These are phyloP conservation scores for Acanthiza pusilla DNA, from an alignment of 2,797 vertebrate genomes.

Conservation along the genomic window DNA sequence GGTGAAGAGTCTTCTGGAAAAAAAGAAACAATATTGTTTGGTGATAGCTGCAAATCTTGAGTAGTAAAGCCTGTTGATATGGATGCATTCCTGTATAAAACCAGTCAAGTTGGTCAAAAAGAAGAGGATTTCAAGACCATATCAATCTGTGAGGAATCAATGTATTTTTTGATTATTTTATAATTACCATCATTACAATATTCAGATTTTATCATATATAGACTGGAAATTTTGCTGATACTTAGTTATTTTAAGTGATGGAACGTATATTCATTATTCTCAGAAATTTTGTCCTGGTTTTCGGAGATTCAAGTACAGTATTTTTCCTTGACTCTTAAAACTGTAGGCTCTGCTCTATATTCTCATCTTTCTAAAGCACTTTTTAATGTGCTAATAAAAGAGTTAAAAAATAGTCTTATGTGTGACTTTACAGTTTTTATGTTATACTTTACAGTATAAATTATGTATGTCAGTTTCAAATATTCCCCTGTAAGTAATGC, in stretches of 20 bases:
- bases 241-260: not conserved
- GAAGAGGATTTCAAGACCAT: not conserved
- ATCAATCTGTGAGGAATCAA: not conserved
- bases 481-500: not conserved
- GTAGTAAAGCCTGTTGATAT: not conserved
- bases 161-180: not conserved
- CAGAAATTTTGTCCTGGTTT: not conserved
- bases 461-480: conserved; percentile 16
- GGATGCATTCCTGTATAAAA: not conserved
- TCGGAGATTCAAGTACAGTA: not conserved
- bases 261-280: not conserved
- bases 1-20: not conserved
- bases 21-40: not conserved
- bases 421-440: not conserved
- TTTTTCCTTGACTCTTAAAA: not conserved
- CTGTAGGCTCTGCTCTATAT: not conserved
- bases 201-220: not conserved
- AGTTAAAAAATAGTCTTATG: not conserved
- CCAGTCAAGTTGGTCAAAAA: not conserved
- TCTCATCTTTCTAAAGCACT: not conserved
- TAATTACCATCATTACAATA: not conserved
- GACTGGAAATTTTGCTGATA: not conserved
- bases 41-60: not conserved
- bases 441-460: not conserved
- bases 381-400: not conserved